phyloP scores from a whole-genome alignment of 2,113 vertebrate genomes.

The Setophaga petechia region DNA sequence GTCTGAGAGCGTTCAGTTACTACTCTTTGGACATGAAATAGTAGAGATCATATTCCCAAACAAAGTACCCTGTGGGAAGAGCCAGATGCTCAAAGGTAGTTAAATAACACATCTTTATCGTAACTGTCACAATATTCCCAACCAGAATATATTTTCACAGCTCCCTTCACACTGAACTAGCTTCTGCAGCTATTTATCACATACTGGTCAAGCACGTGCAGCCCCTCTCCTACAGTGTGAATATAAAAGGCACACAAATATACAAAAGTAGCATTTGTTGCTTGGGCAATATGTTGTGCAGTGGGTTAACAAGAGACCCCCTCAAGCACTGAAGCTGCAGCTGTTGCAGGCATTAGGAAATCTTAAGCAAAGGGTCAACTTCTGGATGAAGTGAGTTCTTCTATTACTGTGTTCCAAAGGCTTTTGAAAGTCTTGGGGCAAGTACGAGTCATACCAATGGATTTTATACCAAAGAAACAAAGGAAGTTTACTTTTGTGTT shows the following conservation, averaged over 20 bases:
- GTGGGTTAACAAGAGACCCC: not conserved
- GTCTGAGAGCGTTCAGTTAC: not conserved
- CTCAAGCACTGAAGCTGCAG: constrained; percentile 13
- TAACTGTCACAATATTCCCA: constrained; percentile 27
- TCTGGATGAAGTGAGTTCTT: not conserved
- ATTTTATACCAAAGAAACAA: not conserved
- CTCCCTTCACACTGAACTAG: not conserved
- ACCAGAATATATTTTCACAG: not conserved
- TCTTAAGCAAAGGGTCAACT: constrained; percentile 25
- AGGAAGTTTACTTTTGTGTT: not conserved
- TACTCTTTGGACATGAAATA: constrained; percentile 2
- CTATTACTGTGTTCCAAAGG: not conserved
- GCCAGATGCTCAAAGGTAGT: constrained; percentile 40
- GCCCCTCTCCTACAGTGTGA: not conserved
- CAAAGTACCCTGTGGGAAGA: constrained; percentile 28
- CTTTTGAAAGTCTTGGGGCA: not conserved
- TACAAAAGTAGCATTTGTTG: not conserved
- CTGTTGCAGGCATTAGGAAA: constrained; percentile 46
- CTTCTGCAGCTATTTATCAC: not conserved
- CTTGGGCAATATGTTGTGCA: not conserved
- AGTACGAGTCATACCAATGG: not conserved
- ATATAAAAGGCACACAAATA: not conserved
- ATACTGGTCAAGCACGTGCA: not conserved
- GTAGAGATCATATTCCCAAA: constrained; percentile 36
- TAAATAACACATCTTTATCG: not conserved